phyloP scores from a whole-genome alignment of 2,113 vertebrate genomes.

The Syngnathus typhle region DNA sequence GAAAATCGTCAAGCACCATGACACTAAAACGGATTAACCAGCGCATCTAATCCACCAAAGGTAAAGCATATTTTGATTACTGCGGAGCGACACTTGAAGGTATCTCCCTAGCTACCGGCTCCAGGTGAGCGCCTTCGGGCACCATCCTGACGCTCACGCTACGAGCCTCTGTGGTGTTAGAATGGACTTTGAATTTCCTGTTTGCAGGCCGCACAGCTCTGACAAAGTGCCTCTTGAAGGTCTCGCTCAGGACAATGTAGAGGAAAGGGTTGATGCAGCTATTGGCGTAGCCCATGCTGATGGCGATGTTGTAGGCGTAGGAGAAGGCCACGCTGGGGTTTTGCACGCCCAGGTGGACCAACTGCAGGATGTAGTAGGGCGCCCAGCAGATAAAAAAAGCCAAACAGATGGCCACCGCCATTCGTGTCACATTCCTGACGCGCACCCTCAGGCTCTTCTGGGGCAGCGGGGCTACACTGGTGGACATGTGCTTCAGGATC shows the following conservation, averaged over 20 bases:
- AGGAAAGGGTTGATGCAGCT: constrained; percentile 75
- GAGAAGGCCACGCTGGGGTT: constrained; percentile 61
- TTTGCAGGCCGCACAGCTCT: constrained; percentile 44
- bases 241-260: constrained; percentile 67
- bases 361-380: constrained; percentile 73
- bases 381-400: constrained; percentile 84
- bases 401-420: constrained; percentile 81
- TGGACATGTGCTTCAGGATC: constrained; percentile 81
- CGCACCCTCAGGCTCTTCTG: constrained; percentile 71
- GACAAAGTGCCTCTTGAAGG: constrained; percentile 64
- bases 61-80: constrained; percentile 21
- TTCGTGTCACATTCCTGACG: constrained; percentile 78
- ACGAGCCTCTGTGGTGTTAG: constrained; percentile 51
- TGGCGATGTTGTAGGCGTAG: constrained; percentile 69
- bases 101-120: constrained; percentile 54
- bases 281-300: constrained; percentile 74
- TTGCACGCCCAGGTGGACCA: constrained; percentile 65
- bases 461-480: constrained; percentile 75
- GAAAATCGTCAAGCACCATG: not conserved
- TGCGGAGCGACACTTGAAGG: constrained; percentile 56
- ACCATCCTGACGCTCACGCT: constrained; percentile 67
- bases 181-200: constrained; percentile 53
- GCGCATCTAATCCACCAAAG: not conserved
- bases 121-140: constrained; percentile 65
- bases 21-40: not conserved